Conservation (phyloP, 2,888 invertebrate genomes). For the Lydus trimaculatus region DNA sequence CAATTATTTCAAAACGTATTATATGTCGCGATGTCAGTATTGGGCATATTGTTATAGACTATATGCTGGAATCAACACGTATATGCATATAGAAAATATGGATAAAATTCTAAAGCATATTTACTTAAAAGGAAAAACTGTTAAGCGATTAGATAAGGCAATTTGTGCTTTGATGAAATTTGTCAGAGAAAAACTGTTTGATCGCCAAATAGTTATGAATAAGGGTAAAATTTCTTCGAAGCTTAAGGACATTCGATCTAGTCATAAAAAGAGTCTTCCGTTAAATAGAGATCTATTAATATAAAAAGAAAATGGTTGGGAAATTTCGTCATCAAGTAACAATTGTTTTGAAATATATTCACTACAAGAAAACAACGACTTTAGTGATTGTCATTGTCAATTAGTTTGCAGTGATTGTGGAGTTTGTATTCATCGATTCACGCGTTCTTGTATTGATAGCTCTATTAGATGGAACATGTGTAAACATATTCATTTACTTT, state of each 20-base stretch:
- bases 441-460: background rate
- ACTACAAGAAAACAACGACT: background rate
- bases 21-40: slow-evolving; percentile 20
- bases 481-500: slow-evolving; percentile 6
- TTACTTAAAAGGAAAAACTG: slow-evolving; percentile 38
- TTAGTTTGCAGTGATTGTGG: background rate
- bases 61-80: slow-evolving; percentile 39
- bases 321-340: slow-evolving; percentile 1
- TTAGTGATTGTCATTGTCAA: background rate
- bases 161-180: slow-evolving; percentile 38
- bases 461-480: slow-evolving; percentile 9
- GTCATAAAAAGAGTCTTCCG: slow-evolving; percentile 20
- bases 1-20: slow-evolving; percentile 31
- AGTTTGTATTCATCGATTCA: background rate
- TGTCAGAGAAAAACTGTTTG: slow-evolving; percentile 38
- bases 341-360: background rate
- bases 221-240: slow-evolving; percentile 26
- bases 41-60: slow-evolving; percentile 40
- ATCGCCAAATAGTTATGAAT: slow-evolving; percentile 29
- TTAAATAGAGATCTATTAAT: background rate
- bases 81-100: slow-evolving; percentile 43
- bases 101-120: slow-evolving; percentile 39
- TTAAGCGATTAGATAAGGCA: slow-evolving; percentile 38
- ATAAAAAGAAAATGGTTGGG: background rate
- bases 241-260: slow-evolving; percentile 10